Base-by-base conservation (phyloP, 2,113 vertebrate genomes). In the Octodon degus region DNA sequence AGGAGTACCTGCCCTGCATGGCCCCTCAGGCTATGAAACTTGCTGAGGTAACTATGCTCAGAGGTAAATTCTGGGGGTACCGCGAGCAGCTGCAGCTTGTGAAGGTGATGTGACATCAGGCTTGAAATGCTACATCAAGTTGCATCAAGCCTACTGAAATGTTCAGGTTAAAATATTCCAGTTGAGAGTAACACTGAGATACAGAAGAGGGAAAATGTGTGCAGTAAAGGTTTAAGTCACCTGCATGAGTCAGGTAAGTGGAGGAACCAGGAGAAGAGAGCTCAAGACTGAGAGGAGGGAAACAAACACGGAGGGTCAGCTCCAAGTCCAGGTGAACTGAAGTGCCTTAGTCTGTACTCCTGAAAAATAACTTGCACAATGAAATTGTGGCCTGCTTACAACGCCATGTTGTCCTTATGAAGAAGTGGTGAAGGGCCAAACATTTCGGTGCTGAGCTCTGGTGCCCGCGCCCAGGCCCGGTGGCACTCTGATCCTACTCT, bases 401-500 rank as follows among this genome's bases (percentile, higher is more conserved):
- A 25, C 1, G 86, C 92, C 94, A 72, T 1, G 94, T 0, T 76
- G 83, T 91, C 90, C 90, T 85, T 77, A 70, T 20, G 85, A 96
- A 88, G 90, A 83, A 82, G 93, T 0, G 40, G 68, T 43, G 89
- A 80, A 82, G 83, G 62, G 68, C 76, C 91, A 90, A 74, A 74
- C 47, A 43, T 34, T 9, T 72, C 86, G 19, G 55, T 5, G 55
- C n/a, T n/a, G n/a, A 85, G 84, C 92, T 58, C 55, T 58, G 55
- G 17, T 16, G 95, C 90, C 77, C 94, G 92, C 58, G 94, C 95
- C 81, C 84, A 96, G 81, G 50, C 47, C 86, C 84, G 95, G 91
- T 9, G 65, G 93, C 25, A 19, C 92, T 85, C 53, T 55, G 53
- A 55, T 55, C 16, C 53, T 55, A 55, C 11, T 55, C 13, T 55